Evolutionary conservation across 2,888 invertebrate species (phyloP).

Genomic region (Lymantria dispar): DNA sequence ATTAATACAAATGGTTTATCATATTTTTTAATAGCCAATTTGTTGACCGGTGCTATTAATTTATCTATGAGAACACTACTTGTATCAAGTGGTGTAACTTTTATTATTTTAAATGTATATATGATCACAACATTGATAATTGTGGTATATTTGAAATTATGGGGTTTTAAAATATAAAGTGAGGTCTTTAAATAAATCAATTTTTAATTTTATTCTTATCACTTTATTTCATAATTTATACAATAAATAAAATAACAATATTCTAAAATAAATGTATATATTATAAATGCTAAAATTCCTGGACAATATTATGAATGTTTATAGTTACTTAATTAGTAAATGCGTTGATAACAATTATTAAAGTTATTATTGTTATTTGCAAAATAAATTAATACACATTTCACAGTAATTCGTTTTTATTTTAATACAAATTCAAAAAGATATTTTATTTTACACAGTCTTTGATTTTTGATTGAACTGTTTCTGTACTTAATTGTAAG

Average conservation of each 20-base stretch:
- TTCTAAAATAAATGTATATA: neutral
- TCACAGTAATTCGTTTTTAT: too few species aligned
- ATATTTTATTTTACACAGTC: too few species aligned
- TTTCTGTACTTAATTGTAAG: too few species aligned
- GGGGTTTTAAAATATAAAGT: slow-evolving; percentile 68
- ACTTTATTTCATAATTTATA: slow-evolving; percentile 10
- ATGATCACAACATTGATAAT: slow-evolving; percentile 66
- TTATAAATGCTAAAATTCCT: neutral
- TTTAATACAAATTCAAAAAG: too few species aligned
- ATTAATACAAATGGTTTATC: slow-evolving; percentile 91
- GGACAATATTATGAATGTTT: neutral
- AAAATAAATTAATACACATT: too few species aligned
- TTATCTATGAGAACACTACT: slow-evolving; percentile 85
- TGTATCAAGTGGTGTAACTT: slow-evolving; percentile 56
- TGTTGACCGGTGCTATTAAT: slow-evolving; percentile 93
- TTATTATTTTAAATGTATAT: slow-evolving; percentile 82
- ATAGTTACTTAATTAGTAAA: too few species aligned
- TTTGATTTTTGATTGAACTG: too few species aligned
- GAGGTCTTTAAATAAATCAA: neutral
- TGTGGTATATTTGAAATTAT: slow-evolving; percentile 60
- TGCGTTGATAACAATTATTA: too few species aligned
- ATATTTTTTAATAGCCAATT: slow-evolving; percentile 92
- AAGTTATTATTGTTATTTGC: too few species aligned
- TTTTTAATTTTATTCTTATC: slow-evolving; percentile 5
- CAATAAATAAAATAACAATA: neutral